A percentile compares a stretch with the other conserved stretches of the same genome.
phyloP scores from a whole-genome alignment of 1,140 invertebrate genomes.

The Sminthurides bifidus region DNA sequence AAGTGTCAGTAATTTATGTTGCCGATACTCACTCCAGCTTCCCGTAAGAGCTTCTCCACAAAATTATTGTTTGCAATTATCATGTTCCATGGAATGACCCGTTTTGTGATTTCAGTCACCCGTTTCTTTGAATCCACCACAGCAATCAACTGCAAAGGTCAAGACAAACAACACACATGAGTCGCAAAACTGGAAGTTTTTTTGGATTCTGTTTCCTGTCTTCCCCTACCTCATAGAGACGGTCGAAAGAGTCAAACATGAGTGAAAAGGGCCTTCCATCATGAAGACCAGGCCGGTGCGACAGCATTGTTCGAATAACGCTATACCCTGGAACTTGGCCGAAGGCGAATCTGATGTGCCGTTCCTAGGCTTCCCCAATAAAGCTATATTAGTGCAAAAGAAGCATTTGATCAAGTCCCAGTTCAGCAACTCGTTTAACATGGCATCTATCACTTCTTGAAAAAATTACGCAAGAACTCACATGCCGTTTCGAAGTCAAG shows the following conservation, averaged over 20 bases:
- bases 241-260: constrained; percentile 2
- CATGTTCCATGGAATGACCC: neutral
- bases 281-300: constrained; percentile 1
- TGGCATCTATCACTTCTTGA: neutral
- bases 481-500: constrained; percentile 1
- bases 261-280: constrained; percentile 8
- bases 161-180: neutral
- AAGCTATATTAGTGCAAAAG: neutral
- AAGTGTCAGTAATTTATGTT: neutral
- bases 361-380: constrained; percentile 6
- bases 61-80: neutral
- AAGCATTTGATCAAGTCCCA: neutral
- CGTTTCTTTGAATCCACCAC: neutral
- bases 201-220: neutral
- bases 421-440: neutral
- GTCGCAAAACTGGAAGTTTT: neutral
- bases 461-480: neutral
- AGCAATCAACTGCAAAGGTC: neutral
- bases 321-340: constrained; percentile 5
- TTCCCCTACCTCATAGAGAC: constrained; percentile 8
- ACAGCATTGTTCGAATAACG: constrained; percentile 2
- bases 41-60: neutral
- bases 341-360: neutral
- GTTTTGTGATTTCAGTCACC: neutral
- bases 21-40: neutral